These are phyloP conservation scores for Temnothorax nylanderi DNA, from an alignment of 1,140 invertebrate species.

Conservation along the genomic window DNA sequence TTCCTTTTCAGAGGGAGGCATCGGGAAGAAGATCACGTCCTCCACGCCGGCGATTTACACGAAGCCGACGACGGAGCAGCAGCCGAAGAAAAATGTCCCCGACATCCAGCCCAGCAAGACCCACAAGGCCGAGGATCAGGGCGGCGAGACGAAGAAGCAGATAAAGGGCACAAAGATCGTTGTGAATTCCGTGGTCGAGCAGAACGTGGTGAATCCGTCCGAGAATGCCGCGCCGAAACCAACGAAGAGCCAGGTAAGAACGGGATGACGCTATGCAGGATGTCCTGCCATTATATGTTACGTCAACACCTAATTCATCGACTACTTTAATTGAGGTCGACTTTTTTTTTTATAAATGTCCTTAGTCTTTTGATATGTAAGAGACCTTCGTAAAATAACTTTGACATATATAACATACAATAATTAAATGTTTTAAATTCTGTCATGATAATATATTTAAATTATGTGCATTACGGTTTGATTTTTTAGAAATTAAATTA, in stretches of 20 bases:
- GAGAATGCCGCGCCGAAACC: slow-evolving; percentile 49
- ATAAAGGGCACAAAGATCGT: slow-evolving; percentile 80
- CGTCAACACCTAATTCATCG: background rate
- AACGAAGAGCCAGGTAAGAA: slow-evolving; percentile 71
- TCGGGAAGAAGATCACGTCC: slow-evolving; percentile 57
- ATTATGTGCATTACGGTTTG: background rate
- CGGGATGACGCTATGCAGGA: background rate
- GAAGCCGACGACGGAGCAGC: slow-evolving; percentile 73
- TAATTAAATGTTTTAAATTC: background rate
- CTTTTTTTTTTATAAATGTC: background rate
- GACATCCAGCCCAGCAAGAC: slow-evolving; percentile 84
- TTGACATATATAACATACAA: background rate
- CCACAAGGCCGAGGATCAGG: slow-evolving; percentile 63
- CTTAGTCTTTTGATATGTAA: background rate
- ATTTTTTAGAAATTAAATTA: background rate
- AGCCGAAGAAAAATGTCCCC: slow-evolving; percentile 74
- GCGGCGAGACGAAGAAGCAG: slow-evolving; percentile 78
- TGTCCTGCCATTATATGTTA: background rate
- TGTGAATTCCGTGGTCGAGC: slow-evolving; percentile 80
- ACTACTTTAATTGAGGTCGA: background rate
- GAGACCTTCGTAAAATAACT: background rate
- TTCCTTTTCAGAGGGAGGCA: slow-evolving; percentile 56
- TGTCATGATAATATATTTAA: background rate
- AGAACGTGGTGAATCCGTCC: slow-evolving; percentile 70
- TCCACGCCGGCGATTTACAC: slow-evolving; percentile 78